Evolutionary conservation across 1,140 invertebrate genomes (phyloP).

Genomic region (Asbolus verrucosus): DNA sequence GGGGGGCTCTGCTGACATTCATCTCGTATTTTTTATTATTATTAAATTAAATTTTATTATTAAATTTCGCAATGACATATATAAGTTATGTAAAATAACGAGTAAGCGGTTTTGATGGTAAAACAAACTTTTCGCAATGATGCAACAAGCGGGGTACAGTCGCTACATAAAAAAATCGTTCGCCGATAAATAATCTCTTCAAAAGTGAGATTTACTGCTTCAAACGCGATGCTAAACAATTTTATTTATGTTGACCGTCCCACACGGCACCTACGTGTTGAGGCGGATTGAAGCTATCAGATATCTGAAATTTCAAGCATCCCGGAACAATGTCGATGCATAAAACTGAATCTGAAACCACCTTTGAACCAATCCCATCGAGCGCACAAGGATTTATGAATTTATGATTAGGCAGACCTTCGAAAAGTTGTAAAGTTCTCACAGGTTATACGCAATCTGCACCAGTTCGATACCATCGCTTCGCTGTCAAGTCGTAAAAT

Average conservation of each 20-base stretch:
- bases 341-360: background rate
- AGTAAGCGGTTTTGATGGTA: background rate
- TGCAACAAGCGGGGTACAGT: background rate
- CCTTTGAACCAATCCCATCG: background rate
- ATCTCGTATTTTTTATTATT: no score
- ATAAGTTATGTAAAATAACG: background rate
- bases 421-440: no score
- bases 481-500: no score
- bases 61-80: background rate
- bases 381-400: no score
- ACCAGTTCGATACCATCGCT: no score
- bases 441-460: no score
- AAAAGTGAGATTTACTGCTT: background rate
- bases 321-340: slow-evolving; percentile 27
- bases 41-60: no score
- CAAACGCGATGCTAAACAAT: background rate
- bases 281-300: slow-evolving; percentile 8
- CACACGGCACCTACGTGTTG: slow-evolving; percentile 9
- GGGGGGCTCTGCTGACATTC: no score
- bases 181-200: background rate
- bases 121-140: background rate
- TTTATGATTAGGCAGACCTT: no score
- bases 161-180: background rate
- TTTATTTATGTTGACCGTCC: slow-evolving; percentile 8
- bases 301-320: slow-evolving; percentile 33